Conservation (phyloP, 2,797 vertebrate species). For the Antennarius maculatus region DNA sequence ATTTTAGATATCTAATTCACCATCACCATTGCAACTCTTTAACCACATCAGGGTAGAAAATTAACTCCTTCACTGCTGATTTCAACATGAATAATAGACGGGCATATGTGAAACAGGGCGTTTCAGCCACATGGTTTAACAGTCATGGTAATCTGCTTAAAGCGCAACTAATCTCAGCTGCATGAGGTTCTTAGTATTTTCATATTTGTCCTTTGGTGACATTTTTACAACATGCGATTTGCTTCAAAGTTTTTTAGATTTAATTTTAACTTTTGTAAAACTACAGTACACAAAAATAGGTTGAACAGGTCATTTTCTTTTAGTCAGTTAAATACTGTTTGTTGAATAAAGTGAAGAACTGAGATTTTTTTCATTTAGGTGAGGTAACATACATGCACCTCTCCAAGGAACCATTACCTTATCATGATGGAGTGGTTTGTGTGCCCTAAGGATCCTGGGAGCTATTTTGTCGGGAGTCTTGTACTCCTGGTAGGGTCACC, state of each 20-base stretch:
- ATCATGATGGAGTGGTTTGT: too few species aligned
- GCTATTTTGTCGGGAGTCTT: too few species aligned
- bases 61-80: constrained; percentile 61
- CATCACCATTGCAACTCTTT: constrained; percentile 84
- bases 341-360: too few species aligned
- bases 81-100: neutral
- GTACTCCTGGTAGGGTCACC: too few species aligned
- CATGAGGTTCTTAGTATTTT: neutral
- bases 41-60: constrained; percentile 35
- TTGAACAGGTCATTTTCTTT: neutral
- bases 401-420: too few species aligned
- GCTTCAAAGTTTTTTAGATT: too few species aligned
- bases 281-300: too few species aligned
- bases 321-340: neutral
- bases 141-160: neutral
- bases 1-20: constrained; percentile 90
- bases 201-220: neutral
- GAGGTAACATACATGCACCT: neutral
- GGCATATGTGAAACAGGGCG: neutral
- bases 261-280: too few species aligned
- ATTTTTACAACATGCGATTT: too few species aligned
- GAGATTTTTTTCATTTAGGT: too few species aligned
- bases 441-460: too few species aligned
- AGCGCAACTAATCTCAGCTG: too few species aligned
- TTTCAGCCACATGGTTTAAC: neutral